A percentile compares a stretch with the other conserved stretches of the same genome.
These are phyloP conservation scores for Lypha dubia DNA, from an alignment of 2,888 invertebrate species.

Conservation along the genomic window DNA sequence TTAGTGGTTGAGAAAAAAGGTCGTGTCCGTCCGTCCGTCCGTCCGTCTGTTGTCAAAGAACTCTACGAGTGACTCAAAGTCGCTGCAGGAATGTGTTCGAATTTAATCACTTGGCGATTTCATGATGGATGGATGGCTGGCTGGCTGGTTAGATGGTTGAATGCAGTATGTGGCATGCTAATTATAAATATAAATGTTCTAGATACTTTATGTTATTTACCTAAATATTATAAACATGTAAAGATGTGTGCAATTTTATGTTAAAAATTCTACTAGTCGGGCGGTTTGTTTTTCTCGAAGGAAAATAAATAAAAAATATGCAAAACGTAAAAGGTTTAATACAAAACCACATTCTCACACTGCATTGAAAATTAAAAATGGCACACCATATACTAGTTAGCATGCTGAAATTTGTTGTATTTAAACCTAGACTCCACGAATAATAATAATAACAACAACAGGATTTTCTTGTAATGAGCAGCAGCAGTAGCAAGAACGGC, in stretches of 20 bases:
- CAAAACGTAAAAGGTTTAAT: conserved; percentile 18
- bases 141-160: conserved; percentile 9
- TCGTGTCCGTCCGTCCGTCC: conserved; percentile 37
- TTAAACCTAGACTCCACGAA: conserved; percentile 63
- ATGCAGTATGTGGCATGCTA: conserved; percentile 58
- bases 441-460: conserved; percentile 60
- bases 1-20: conserved; percentile 43
- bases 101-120: conserved; percentile 65
- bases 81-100: conserved; percentile 61
- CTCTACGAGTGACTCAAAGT: conserved; percentile 48
- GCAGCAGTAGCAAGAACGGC: conserved; percentile 71
- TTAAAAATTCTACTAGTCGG: conserved; percentile 25
- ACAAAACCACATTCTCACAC: conserved; percentile 66
- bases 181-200: conserved; percentile 38
- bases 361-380: conserved; percentile 67
- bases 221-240: conserved; percentile 36
- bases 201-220: conserved; percentile 38
- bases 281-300: conserved; percentile 23
- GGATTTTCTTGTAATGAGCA: conserved; percentile 72
- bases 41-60: conserved; percentile 53
- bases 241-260: conserved; percentile 52
- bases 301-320: conserved; percentile 14
- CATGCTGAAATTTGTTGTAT: conserved; percentile 58
- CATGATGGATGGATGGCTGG: conserved; percentile 43
- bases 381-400: conserved; percentile 69